Percentiles rank a stretch among this genome's conserved stretches.
These are phyloP conservation scores for Natator depressus DNA, from an alignment of 2,113 vertebrate genomes.

Conservation along the genomic window DNA sequence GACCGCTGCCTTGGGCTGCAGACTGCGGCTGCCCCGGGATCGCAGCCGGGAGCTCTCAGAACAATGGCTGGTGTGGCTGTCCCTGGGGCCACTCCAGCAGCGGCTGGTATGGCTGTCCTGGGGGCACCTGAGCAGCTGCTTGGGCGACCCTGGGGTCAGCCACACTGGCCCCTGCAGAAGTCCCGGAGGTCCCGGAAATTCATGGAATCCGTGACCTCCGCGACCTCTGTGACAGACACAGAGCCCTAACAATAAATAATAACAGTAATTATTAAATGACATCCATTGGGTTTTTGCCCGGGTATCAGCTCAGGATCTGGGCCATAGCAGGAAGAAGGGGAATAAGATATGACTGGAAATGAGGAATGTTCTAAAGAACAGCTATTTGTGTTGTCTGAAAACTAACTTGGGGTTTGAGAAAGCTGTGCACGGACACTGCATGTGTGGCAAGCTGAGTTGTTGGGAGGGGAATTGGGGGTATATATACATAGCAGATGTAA, in stretches of 20 bases:
- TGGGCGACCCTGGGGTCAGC: too few species aligned
- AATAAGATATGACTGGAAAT: background rate
- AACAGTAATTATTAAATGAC: background rate
- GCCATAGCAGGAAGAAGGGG: background rate
- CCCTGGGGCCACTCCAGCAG: too few species aligned
- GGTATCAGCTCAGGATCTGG: background rate
- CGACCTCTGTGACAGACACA: too few species aligned
- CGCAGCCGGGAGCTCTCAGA: too few species aligned
- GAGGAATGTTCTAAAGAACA: background rate
- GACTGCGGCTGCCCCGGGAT: too few species aligned
- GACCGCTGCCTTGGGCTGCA: too few species aligned
- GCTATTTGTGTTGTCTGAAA: background rate
- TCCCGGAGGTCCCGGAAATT: too few species aligned
- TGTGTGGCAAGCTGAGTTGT: constrained; percentile 35
- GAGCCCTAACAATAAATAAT: background rate
- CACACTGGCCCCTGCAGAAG: too few species aligned
- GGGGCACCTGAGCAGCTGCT: too few species aligned
- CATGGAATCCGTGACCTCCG: too few species aligned
- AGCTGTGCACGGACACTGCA: background rate
- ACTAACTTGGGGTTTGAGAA: background rate
- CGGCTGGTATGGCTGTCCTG: too few species aligned
- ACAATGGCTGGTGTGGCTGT: too few species aligned
- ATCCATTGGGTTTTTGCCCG: background rate
- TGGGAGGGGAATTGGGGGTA: constrained; percentile 29
- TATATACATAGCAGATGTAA: background rate